phyloP scores from a whole-genome alignment of 2,888 invertebrate species.

The Poecilus cupreus region DNA sequence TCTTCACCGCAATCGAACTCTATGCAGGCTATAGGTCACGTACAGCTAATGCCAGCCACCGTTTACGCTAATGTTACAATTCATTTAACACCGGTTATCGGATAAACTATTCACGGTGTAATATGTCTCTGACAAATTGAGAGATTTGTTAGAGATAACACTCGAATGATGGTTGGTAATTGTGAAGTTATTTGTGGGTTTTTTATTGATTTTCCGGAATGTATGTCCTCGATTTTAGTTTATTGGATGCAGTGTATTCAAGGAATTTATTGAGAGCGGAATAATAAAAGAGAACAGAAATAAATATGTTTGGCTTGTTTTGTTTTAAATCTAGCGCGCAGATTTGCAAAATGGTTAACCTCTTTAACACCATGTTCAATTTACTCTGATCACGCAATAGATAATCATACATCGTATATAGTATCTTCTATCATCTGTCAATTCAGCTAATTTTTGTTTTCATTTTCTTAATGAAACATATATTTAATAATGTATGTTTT shows the following conservation, averaged over 20 bases:
- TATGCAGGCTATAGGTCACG: background rate
- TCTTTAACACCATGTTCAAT: background rate
- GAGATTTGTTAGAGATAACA: conserved; percentile 19
- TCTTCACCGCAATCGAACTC: background rate
- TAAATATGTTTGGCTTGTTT: background rate
- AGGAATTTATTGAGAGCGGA: background rate
- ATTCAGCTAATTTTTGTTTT: no score
- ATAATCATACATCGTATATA: no score
- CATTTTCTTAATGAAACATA: no score
- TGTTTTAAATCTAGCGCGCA: background rate
- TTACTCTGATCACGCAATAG: no score
- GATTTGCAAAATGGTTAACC: no score
- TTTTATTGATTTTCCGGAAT: background rate
- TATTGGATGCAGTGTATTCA: background rate
- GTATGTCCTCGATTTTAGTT: background rate
- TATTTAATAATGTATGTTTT: no score
- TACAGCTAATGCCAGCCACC: no score
- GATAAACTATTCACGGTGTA: background rate
- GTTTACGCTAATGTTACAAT: conserved; percentile 7
- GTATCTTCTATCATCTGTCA: no score
- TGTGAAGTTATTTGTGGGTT: background rate
- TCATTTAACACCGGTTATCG: conserved; percentile 18
- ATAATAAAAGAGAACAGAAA: background rate
- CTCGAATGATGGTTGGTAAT: background rate
- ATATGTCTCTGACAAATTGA: background rate